Evolutionary conservation across 1,140 invertebrate species (phyloP), one percentile per base, ranked within the genome.

Genomic region (Eurosta solidaginis): DNA sequence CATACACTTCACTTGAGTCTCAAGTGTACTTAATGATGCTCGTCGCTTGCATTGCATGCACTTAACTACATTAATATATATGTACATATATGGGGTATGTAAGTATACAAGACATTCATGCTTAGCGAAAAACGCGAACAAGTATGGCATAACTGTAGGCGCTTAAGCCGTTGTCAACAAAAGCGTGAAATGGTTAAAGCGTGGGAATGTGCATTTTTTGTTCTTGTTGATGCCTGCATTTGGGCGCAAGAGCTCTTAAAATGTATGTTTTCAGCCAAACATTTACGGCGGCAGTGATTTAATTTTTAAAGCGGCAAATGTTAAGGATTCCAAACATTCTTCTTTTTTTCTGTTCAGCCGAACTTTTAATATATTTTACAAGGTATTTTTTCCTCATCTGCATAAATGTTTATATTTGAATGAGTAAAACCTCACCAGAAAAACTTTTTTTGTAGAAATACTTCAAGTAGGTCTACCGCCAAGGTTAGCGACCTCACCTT

Each of bases 1-100:
- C 59, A 40, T 29, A 36, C 59, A 68, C 59, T 68, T 68, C 59
- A 68, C 59, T 68, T 68, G 59, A 68, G 59, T 68, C 59, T 68
- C 59, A 68, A 68, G 59, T 68, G 59, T 68, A 33, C 59, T 68
- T 68, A 68, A 68, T 68, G 59, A 68, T 68, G 59, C 59, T 68
- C 59, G 36, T 40, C 59, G 59, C 59, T 68, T 40, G 59, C 59
- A 68, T 68, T 68, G 36, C 27, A 20, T 68, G 59, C 59, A 68
- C 33, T 68, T 68, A 68, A 68, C 36, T 9, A n/a, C 36, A 68
- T 68, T 10, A 29, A 68, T 9, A 22, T n/a, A 40, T 63, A 5
- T 40, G 2, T 59, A 20, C 17, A 59, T 27, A n/a, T 3, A 59
- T n/a, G 17, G 10, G 5, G 4, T 17, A 17, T 5, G 9, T 49